phyloP scores from a whole-genome alignment of 2,888 invertebrate genomes.

The Nomada fabriciana region DNA sequence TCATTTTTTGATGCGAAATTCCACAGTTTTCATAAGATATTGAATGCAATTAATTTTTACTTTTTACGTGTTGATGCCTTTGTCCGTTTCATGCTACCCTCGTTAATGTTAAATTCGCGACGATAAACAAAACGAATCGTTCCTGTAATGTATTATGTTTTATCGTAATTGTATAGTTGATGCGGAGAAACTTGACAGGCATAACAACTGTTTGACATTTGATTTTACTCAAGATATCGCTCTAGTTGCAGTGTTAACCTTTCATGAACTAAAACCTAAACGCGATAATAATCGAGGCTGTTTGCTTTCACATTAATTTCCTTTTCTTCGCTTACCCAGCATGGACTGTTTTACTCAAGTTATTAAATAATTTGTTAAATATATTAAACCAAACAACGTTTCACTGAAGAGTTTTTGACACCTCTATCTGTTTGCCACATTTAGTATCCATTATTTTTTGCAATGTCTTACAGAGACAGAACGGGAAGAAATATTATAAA shows the following conservation, averaged over 20 bases:
- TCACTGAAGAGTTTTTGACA: not conserved
- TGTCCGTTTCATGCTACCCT: too few relatives aligned
- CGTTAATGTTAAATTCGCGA: not conserved
- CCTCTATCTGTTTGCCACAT: not conserved
- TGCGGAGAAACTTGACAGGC: not conserved
- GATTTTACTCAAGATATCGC: not conserved
- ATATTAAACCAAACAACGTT: constrained; percentile 32
- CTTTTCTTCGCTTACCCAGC: too few relatives aligned
- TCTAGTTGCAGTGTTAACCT: not conserved
- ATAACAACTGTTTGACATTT: not conserved
- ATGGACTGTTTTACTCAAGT: too few relatives aligned
- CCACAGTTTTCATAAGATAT: too few relatives aligned
- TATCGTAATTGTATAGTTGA: not conserved
- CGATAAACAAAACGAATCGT: not conserved
- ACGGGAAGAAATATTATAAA: too few relatives aligned
- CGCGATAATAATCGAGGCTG: too few relatives aligned
- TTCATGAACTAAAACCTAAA: too few relatives aligned
- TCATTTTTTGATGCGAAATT: too few relatives aligned
- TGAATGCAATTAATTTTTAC: too few relatives aligned
- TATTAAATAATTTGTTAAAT: too few relatives aligned
- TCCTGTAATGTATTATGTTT: not conserved
- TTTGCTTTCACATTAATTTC: too few relatives aligned
- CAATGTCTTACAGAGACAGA: not conserved
- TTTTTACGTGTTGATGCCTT: too few relatives aligned
- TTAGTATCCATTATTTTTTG: not conserved